Evolutionary conservation across 92 coral and sea anemone species (phyloP).

Genomic region (Siderastrea radians): DNA sequence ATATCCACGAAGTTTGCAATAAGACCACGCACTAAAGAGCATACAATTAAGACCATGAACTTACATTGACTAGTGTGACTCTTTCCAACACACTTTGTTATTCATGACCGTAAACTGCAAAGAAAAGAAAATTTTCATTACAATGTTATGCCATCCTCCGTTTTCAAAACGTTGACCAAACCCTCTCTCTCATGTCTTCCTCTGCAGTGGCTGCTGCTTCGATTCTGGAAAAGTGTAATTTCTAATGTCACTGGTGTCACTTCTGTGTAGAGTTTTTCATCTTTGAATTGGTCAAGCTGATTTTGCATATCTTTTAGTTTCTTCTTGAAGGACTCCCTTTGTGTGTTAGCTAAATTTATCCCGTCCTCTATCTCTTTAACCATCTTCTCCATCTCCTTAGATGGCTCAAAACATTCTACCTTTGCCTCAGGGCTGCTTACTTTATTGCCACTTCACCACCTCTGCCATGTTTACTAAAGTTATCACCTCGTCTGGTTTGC

Average conservation of each 20-base stretch:
- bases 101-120: too few species aligned
- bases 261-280: not conserved
- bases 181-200: not conserved
- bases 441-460: not conserved
- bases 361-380: conserved; percentile 4
- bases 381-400: not conserved
- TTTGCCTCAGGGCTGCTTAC: not conserved
- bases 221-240: not conserved
- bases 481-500: not conserved
- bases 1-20: too few species aligned
- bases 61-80: too few species aligned
- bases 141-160: not conserved
- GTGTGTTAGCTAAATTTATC: not conserved
- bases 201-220: not conserved
- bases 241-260: not conserved
- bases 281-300: conserved; percentile 4
- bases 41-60: too few species aligned
- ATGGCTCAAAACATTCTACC: conserved; percentile 3
- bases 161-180: not conserved
- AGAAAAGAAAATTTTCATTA: too few species aligned
- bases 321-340: conserved; percentile 4
- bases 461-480: not conserved
- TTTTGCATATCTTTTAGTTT: not conserved
- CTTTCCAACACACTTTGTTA: too few species aligned
- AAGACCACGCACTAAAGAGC: too few species aligned